Conservation (phyloP, 2,888 invertebrate genomes). For the Zaprionus obscuricornis region DNA sequence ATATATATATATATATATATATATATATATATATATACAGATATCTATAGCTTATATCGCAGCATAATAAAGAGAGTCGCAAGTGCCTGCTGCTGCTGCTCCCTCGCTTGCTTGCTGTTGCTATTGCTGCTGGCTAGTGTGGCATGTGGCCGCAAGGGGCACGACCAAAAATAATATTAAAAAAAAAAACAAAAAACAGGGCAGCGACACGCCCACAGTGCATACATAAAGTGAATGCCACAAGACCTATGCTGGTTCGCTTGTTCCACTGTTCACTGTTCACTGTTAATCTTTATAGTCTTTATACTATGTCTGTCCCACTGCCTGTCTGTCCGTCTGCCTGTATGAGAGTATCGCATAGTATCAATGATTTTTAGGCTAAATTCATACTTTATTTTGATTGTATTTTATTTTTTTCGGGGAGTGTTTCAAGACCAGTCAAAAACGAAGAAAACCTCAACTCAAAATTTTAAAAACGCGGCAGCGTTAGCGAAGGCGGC, state of each 20-base stretch:
- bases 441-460: background rate
- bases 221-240: conserved; percentile 42
- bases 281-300: conserved; percentile 50
- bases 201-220: conserved; percentile 51
- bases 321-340: too few species aligned
- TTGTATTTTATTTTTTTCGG: conserved; percentile 13
- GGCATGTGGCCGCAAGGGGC: conserved; percentile 36
- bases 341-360: too few species aligned
- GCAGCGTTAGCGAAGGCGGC: too few species aligned
- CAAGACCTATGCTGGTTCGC: too few species aligned
- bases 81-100: too few species aligned
- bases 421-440: conserved; percentile 39
- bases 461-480: conserved; percentile 22
- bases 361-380: too few species aligned
- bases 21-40: background rate
- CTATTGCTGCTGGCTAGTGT: too few species aligned
- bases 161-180: conserved; percentile 28
- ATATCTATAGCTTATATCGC: background rate
- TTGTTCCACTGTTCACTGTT: too few species aligned
- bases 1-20: background rate
- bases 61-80: conserved; percentile 8
- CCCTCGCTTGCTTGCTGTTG: too few species aligned
- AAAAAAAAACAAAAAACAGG: conserved; percentile 30
- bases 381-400: too few species aligned
- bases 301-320: too few species aligned